phyloP scores from a whole-genome alignment of 37 sponge, comb jelly and placozoan genomes.

The Theonella swinhoei region DNA sequence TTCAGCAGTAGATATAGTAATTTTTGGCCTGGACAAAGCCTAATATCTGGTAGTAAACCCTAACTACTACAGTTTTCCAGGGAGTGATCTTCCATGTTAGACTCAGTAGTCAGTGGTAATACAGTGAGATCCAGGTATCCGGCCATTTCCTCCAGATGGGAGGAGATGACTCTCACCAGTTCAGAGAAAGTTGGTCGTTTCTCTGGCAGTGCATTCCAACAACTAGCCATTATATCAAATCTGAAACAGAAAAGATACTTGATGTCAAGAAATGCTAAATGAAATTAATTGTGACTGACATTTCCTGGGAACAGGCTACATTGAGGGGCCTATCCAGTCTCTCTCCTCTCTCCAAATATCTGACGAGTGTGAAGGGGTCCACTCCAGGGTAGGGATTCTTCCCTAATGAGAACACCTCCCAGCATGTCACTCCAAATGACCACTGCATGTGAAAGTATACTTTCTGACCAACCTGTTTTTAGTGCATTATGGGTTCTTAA shows the following conservation, averaged over 20 bases:
- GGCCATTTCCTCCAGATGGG: neutral
- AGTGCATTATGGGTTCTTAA: no score
- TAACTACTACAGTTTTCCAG: no score
- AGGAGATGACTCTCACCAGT: neutral
- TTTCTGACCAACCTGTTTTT: no score
- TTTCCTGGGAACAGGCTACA: constrained; percentile 28
- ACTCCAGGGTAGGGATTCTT: constrained; percentile 42
- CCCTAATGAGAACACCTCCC: constrained; percentile 35
- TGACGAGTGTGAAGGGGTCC: neutral
- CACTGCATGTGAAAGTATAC: constrained; percentile 11
- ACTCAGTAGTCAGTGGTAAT: no score
- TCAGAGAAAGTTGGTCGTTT: neutral
- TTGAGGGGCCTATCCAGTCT: constrained; percentile 7
- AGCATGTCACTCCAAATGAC: constrained; percentile 37
- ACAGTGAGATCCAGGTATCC: neutral
- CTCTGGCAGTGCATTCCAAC: neutral
- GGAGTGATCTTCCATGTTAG: no score
- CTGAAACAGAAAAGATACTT: neutral
- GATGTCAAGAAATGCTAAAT: no score
- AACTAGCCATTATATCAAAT: neutral
- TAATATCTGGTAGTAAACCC: no score
- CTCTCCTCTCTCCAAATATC: constrained; percentile 8
- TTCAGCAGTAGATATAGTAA: no score
- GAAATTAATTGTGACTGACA: constrained; percentile 12
- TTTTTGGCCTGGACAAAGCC: no score